Base-by-base conservation (phyloP, 2,888 invertebrate genomes). In the Allolobophora icterica region DNA sequence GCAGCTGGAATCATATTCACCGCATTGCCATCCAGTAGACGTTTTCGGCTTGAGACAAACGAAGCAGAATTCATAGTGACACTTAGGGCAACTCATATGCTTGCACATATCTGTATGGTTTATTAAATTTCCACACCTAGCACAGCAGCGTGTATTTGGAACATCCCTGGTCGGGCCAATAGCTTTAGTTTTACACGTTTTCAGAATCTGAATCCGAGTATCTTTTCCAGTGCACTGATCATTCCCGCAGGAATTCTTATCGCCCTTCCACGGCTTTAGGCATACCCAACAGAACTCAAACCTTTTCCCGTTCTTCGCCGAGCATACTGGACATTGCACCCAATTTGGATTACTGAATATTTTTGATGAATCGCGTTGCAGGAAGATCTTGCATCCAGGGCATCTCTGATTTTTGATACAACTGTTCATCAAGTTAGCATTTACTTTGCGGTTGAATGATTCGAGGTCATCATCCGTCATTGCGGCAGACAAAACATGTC, bases 241-340 rank as follows among this genome's bases (percentile, higher is more conserved):
- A 52, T 89, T 89, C 3, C 45, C 45, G 40, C 89, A 89, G 34
- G 45, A 34, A 15, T 21, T n/a, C 19, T 33, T 34, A 5, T 45
- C 8, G 11, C 21, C 42, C 24, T 30, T 89, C 34, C 45, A 52
- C 89, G 45, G 24, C 24, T n/a, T 21, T 58, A 89, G 45, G 34
- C 89, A 89, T 17, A 52, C 58, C 89, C 89, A 89, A n/a, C 89
- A 89, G 58, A 89, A 89, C 15, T 89, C 58, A 42, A 89, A 42
- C 33, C 24, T 40, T 52, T 17, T 58, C 24, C 89, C 89, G 2
- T 89, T 89, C 40, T 19, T 45, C 30, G 40, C 33, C 21, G 89
- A 38, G n/a, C 89, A 89, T 33, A 19, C 24, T n/a, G 45, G 58
- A n/a, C 89, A 89, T 52, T 89, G 45, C 45, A 89, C 89, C 89